Evolutionary conservation across 2,797 vertebrate species (phyloP).

Genomic region (Babyrousa celebensis): DNA sequence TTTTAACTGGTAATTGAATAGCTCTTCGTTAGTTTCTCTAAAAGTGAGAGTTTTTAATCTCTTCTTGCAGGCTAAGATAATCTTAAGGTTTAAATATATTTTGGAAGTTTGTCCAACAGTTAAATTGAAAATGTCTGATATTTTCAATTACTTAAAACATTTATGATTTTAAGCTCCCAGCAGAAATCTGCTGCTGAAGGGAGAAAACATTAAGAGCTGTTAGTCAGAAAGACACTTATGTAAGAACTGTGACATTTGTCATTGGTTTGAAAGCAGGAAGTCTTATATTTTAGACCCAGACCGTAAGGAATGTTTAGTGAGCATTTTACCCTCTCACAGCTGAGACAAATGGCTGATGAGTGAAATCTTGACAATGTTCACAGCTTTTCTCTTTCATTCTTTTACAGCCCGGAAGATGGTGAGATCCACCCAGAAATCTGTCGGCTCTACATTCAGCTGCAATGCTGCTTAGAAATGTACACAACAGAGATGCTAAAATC

Average conservation of each 20-base stretch:
- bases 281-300: constrained; percentile 63
- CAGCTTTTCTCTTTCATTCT: constrained; percentile 84
- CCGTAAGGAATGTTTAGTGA: constrained; percentile 69
- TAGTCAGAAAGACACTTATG: constrained; percentile 82
- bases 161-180: constrained; percentile 79
- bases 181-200: constrained; percentile 58
- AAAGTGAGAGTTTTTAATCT: constrained; percentile 76
- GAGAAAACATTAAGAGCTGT: constrained; percentile 43
- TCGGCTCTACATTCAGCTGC: constrained; percentile 98
- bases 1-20: constrained; percentile 69
- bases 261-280: constrained; percentile 75
- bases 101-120: constrained; percentile 74
- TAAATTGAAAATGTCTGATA: constrained; percentile 80
- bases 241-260: constrained; percentile 78
- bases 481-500: constrained; percentile 99
- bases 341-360: constrained; percentile 69
- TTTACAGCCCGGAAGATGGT: constrained; percentile 96
- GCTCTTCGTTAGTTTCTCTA: constrained; percentile 55
- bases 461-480: constrained; percentile 99
- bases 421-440: constrained; percentile 99
- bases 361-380: constrained; percentile 72
- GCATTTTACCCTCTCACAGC: not conserved
- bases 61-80: constrained; percentile 59
- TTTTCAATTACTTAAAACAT: constrained; percentile 81
- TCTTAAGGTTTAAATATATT: constrained; percentile 77